Evolutionary conservation across 1,140 invertebrate species (phyloP), one percentile per base, ranked within the genome.

Genomic region (Belonocnema kinseyi): DNA sequence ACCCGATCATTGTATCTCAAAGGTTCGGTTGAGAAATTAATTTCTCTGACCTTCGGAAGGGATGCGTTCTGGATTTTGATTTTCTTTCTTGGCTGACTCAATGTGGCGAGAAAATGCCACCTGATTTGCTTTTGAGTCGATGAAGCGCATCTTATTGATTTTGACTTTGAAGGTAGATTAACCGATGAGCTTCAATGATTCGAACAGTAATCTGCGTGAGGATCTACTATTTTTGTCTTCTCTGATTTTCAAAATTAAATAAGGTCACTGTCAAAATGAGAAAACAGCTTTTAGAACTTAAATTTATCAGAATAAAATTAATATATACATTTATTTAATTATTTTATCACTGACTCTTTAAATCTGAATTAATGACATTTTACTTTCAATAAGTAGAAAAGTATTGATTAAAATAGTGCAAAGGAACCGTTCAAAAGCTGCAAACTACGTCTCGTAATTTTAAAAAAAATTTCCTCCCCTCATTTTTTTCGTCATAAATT

Each of bases 171-270:
- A 66, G 26, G 61, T 46, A 66, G 26, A 66, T 40, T 66, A 66
- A 66, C 33, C 61, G 16, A 66, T 66, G 61, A 66, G 61, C 61
- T 66, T 66, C 61, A 66, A 66, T 66, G 21, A 66, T 66, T 66
- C 61, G 12, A 13, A 33, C 21, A 66, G 33, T 66, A 21, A 66
- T 66, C 56, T 26, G 21, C 21, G 40, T 40, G 33, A 66, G 61
- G 61, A 66, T 13, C 6, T 56, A 11, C 61, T 66, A 66, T 66
- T 66, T 66, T 10, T 66, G 26, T 46, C 40, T 16, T 66, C n/a
- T 66, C 12, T 14, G 4, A 33, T 66, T 19, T 66, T 33, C 26
- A 26, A 26, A 12, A 40, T 21, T n/a, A 11, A 66, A 19, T 46
- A 7, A 46, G 40, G 40, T 46, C 40, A 46, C 40, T 46, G 40